These are phyloP conservation scores for Petaurus breviceps DNA, from an alignment of 2,113 vertebrate genomes.

Conservation along the genomic window DNA sequence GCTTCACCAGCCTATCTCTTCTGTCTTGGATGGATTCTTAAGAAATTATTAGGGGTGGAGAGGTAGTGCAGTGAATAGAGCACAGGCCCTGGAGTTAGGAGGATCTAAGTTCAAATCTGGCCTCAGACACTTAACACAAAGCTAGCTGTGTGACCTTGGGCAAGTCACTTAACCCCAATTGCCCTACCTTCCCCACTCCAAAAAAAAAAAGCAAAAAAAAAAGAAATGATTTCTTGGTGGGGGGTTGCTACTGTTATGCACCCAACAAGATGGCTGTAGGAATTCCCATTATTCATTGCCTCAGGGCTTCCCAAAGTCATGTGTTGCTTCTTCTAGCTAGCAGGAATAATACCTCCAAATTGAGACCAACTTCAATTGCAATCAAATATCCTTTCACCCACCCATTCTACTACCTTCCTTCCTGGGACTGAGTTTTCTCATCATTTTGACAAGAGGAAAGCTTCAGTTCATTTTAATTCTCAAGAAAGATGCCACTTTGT, in stretches of 20 bases:
- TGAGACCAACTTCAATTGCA: constrained; percentile 1
- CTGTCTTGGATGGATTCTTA: neutral
- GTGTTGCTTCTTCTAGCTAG: neutral
- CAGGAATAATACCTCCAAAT: constrained; percentile 10
- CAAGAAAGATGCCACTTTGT: constrained; percentile 55
- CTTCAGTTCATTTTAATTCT: constrained; percentile 52
- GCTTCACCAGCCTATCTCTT: neutral
- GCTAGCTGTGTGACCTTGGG: too few species aligned
- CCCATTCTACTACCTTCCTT: neutral
- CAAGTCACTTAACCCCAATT: too few species aligned
- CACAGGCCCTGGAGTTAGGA: too few species aligned
- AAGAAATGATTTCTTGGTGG: neutral
- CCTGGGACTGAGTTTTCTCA: neutral
- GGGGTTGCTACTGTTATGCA: constrained; percentile 52
- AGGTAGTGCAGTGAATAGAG: too few species aligned
- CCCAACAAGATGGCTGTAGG: constrained; percentile 35
- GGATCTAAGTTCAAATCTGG: too few species aligned
- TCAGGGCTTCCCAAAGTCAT: constrained; percentile 37
- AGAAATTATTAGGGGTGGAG: neutral
- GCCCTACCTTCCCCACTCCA: too few species aligned
- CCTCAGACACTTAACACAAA: too few species aligned
- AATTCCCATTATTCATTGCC: constrained; percentile 47
- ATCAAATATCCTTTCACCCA: neutral
- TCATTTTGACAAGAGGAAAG: constrained; percentile 49
- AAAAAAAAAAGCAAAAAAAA: too few species aligned